Conservation (phyloP, 2,888 invertebrate genomes). For the Bellardia bayeri region DNA sequence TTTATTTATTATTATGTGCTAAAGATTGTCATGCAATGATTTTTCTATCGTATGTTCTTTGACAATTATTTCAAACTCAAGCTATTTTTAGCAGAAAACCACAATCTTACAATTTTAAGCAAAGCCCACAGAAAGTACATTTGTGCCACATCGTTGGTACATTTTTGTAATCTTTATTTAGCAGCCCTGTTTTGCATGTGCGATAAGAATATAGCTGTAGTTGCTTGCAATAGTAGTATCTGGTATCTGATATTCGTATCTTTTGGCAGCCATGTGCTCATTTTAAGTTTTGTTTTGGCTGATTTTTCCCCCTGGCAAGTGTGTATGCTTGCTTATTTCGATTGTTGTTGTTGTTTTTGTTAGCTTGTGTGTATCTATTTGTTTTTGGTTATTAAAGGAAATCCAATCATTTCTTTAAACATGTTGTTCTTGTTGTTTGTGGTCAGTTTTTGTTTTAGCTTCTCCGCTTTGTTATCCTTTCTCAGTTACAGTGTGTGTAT, state of each 20-base stretch:
- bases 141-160: background rate
- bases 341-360: background rate
- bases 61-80: too few relatives aligned
- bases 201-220: background rate
- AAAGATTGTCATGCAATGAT: too few relatives aligned
- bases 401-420: constrained; percentile 51
- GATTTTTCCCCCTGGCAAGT: background rate
- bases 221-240: background rate
- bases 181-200: background rate
- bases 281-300: constrained; percentile 8
- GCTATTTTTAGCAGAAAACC: too few relatives aligned
- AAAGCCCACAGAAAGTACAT: background rate
- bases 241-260: constrained; percentile 16
- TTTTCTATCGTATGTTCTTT: too few relatives aligned
- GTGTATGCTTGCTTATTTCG: background rate
- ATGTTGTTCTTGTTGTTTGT: constrained; percentile 21
- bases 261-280: constrained; percentile 50
- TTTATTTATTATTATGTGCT: too few relatives aligned
- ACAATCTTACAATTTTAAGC: too few relatives aligned
- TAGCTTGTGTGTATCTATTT: constrained; percentile 26
- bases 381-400: constrained; percentile 52
- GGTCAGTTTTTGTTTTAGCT: constrained; percentile 37
- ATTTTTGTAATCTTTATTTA: background rate
- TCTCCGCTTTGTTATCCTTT: background rate
- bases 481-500: background rate